Evolutionary conservation across 2,888 invertebrate genomes (phyloP).

Genomic region (Protophormia terraenovae): DNA sequence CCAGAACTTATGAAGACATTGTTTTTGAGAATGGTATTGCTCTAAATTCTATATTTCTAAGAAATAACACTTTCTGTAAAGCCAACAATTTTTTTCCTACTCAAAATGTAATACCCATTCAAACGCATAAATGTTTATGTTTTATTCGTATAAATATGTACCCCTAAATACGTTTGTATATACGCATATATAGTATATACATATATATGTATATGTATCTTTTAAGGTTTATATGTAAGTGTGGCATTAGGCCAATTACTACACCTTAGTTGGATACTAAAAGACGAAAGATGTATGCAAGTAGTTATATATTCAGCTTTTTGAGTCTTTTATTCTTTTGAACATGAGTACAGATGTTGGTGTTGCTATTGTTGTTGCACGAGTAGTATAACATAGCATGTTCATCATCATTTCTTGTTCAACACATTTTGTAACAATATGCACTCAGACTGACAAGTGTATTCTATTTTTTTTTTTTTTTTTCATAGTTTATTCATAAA

Average conservation of each 20-base stretch:
- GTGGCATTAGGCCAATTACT: slow-evolving; percentile 63
- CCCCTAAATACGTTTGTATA: background rate
- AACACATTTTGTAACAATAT: slow-evolving; percentile 1
- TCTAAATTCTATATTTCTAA: too few relatives aligned
- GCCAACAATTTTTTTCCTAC: background rate
- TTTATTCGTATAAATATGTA: too few relatives aligned
- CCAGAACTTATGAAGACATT: too few relatives aligned
- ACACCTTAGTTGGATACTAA: slow-evolving; percentile 24
- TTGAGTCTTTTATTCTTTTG: slow-evolving; percentile 34
- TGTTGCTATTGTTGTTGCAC: background rate
- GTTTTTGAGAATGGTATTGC: too few relatives aligned
- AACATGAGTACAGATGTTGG: background rate
- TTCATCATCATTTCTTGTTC: background rate
- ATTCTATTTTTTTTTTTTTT: background rate
- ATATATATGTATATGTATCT: background rate
- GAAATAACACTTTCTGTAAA: too few relatives aligned
- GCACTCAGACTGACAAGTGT: slow-evolving; percentile 35
- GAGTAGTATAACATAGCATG: background rate
- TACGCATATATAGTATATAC: background rate
- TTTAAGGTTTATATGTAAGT: slow-evolving; percentile 26
- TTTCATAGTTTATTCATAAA: background rate
- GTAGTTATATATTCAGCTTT: slow-evolving; percentile 28
- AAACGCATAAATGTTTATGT: background rate
- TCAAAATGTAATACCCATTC: background rate
- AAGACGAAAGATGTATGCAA: background rate